phyloP scores from a whole-genome alignment of 2,888 invertebrate species.

The Diarsia brunnea region DNA sequence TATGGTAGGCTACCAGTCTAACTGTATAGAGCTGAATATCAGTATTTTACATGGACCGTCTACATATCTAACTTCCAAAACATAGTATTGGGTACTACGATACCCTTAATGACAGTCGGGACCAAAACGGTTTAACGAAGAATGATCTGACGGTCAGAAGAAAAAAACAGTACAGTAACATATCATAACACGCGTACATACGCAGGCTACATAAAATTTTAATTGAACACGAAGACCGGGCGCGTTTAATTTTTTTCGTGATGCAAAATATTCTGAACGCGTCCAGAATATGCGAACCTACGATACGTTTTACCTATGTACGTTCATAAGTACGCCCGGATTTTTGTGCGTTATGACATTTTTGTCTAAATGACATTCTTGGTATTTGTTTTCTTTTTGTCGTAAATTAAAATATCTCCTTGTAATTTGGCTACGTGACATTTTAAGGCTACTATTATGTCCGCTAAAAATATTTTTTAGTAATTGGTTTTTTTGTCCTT shows the following conservation, averaged over 20 bases:
- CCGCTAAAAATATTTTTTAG: background rate
- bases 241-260: slow-evolving; percentile 57
- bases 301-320: slow-evolving; percentile 25
- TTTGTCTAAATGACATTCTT: slow-evolving; percentile 60
- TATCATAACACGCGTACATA: slow-evolving; percentile 11
- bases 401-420: slow-evolving; percentile 43
- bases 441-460: slow-evolving; percentile 1
- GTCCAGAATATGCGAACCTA: slow-evolving; percentile 35
- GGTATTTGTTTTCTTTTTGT: slow-evolving; percentile 22
- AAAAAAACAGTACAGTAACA: slow-evolving; percentile 3
- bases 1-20: too few relatives aligned
- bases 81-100: too few relatives aligned
- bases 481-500: background rate
- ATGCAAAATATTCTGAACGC: slow-evolving; percentile 63
- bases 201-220: slow-evolving; percentile 45
- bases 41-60: too few relatives aligned
- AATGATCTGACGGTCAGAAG: background rate
- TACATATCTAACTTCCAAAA: too few relatives aligned
- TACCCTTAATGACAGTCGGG: too few relatives aligned
- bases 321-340: slow-evolving; percentile 28
- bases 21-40: too few relatives aligned
- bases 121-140: background rate
- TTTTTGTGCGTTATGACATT: slow-evolving; percentile 61
- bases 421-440: background rate
- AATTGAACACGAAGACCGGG: slow-evolving; percentile 57